Conservation (phyloP, 2,797 vertebrate genomes). For the Otus scops region DNA sequence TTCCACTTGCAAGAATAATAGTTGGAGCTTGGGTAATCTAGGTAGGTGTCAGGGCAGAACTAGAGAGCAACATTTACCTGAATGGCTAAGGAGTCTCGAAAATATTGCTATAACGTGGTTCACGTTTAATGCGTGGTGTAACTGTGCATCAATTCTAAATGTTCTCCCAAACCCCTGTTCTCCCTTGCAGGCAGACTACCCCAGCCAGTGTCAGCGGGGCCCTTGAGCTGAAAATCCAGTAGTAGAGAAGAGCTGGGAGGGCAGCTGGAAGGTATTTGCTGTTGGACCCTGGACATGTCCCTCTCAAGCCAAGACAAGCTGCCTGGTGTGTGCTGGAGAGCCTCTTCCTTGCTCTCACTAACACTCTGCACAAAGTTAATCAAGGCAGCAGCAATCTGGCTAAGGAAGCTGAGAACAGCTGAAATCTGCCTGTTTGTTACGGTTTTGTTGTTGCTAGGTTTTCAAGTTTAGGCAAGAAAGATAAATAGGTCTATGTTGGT, state of each 20-base stretch:
- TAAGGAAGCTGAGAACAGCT: neutral
- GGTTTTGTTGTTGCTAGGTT: neutral
- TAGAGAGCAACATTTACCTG: neutral
- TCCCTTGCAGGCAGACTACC: neutral
- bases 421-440: neutral
- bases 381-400: accelerated
- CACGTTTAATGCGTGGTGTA: neutral
- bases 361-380: neutral
- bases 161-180: neutral
- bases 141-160: accelerated
- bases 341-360: neutral
- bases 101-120: neutral
- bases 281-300: neutral
- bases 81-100: neutral
- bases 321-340: neutral
- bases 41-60: neutral
- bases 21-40: neutral
- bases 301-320: neutral
- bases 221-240: neutral
- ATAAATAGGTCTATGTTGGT: neutral
- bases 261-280: neutral
- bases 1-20: neutral
- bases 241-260: neutral
- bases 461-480: neutral
- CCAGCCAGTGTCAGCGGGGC: neutral